Percentiles rank a stretch among this genome's conserved stretches.
These are phyloP conservation scores for Phortica okadai DNA, from an alignment of 2,888 invertebrate genomes.

Conservation along the genomic window DNA sequence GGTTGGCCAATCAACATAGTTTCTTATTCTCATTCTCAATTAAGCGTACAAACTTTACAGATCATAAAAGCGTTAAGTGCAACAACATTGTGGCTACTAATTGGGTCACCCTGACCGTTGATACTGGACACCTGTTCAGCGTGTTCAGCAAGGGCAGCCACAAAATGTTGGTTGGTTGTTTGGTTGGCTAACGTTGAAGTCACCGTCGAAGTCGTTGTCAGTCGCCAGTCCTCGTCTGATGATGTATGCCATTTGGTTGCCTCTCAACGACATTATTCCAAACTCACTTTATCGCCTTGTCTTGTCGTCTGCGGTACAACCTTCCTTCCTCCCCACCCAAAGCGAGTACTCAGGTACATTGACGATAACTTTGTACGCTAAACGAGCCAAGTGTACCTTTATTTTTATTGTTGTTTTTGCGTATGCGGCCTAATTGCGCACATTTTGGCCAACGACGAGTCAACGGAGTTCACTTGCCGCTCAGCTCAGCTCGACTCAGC, in stretches of 20 bases:
- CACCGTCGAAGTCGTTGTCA: constrained; percentile 51
- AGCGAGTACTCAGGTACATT: neutral
- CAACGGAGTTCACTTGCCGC: neutral
- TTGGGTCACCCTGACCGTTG: constrained; percentile 56
- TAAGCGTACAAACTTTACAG: constrained; percentile 51
- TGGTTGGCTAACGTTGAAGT: constrained; percentile 49
- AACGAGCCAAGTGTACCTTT: constrained; percentile 56
- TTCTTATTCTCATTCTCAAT: constrained; percentile 44
- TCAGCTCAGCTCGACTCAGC: constrained; percentile 13
- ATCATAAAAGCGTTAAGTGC: constrained; percentile 12
- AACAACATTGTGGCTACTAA: constrained; percentile 64
- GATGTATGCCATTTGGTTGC: constrained; percentile 36
- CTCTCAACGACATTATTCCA: too few species aligned
- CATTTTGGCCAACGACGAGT: constrained; percentile 23
- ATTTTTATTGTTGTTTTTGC: constrained; percentile 47
- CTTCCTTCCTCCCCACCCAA: too few species aligned
- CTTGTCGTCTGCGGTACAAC: neutral
- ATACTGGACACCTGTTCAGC: constrained; percentile 4
- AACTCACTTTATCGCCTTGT: constrained; percentile 3
- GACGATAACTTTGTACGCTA: constrained; percentile 44
- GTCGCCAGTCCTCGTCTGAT: constrained; percentile 56
- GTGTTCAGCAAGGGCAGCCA: constrained; percentile 14
- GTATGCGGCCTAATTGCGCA: constrained; percentile 36
- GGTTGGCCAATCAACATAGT: constrained; percentile 44
- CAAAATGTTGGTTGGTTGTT: constrained; percentile 65